phyloP scores from a whole-genome alignment of 92 coral and sea anemone species.

The Pocillopora grandis region DNA sequence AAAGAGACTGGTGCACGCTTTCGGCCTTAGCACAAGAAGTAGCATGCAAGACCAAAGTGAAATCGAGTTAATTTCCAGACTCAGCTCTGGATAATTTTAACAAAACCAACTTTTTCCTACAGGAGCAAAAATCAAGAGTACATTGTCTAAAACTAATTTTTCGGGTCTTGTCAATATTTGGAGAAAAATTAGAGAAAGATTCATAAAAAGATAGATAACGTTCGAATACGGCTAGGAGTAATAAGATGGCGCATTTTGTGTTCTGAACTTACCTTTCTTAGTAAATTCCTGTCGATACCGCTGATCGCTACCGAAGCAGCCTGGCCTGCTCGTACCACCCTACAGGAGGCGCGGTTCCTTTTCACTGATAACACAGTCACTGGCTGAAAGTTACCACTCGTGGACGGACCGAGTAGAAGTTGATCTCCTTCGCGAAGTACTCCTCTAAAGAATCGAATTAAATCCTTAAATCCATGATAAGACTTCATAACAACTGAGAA shows the following conservation, averaged over 20 bases:
- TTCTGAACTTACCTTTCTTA: slow-evolving; percentile 72
- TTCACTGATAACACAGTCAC: slow-evolving; percentile 83
- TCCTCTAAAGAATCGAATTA: slow-evolving; percentile 60
- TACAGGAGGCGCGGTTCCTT: slow-evolving; percentile 93
- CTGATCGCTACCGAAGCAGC: slow-evolving; percentile 93
- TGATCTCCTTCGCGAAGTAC: slow-evolving; percentile 91
- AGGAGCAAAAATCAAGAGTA: too few relatives aligned
- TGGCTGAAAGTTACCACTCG: slow-evolving; percentile 70
- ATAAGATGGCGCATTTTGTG: not conserved
- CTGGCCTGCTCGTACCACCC: slow-evolving; percentile 92
- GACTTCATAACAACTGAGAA: not conserved
- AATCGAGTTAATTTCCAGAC: too few relatives aligned
- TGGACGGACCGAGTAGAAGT: slow-evolving; percentile 82
- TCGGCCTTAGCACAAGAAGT: too few relatives aligned
- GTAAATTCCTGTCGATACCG: slow-evolving; percentile 77
- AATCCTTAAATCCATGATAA: not conserved
- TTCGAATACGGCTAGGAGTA: too few relatives aligned
- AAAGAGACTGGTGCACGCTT: too few relatives aligned
- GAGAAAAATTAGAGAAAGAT: too few relatives aligned
- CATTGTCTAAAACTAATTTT: too few relatives aligned
- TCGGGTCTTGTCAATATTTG: too few relatives aligned
- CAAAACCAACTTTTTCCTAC: too few relatives aligned
- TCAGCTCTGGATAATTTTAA: too few relatives aligned
- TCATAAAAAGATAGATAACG: too few relatives aligned
- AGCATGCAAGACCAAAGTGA: too few relatives aligned